Percentiles rank a stretch among this genome's conserved stretches.
Conservation (phyloP, 2,888 invertebrate genomes). For the Zonitis immaculata region DNA sequence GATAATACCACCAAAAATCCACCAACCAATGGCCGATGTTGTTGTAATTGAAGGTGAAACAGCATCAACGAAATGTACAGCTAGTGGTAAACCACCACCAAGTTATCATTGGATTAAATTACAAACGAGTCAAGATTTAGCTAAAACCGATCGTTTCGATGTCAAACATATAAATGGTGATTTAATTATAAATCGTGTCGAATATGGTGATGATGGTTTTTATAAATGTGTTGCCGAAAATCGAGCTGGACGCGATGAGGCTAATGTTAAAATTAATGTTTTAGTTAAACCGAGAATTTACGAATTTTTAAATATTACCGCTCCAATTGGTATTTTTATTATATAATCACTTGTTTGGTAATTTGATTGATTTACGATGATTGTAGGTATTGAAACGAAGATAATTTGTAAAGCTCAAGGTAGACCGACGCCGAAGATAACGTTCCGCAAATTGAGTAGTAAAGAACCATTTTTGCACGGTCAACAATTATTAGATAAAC, state of each 20-base stretch:
- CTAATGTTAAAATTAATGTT: conserved; percentile 62
- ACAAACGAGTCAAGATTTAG: conserved; percentile 66
- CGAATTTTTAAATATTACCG: conserved; percentile 69
- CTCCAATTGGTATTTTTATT: conserved; percentile 52
- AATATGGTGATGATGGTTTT: conserved; percentile 71
- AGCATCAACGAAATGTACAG: conserved; percentile 70
- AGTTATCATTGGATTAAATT: conserved; percentile 79
- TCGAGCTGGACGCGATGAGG: conserved; percentile 67
- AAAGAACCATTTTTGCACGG: conserved; percentile 58
- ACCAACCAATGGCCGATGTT: conserved; percentile 54
- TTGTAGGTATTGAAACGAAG: conserved; percentile 51
- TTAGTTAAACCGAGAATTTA: conserved; percentile 77
- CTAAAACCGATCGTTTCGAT: conserved; percentile 61
- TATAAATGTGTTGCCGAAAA: conserved; percentile 80
- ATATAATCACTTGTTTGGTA: no score
- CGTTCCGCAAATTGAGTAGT: conserved; percentile 72
- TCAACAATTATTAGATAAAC: conserved; percentile 56
- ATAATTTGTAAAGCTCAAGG: conserved; percentile 76
- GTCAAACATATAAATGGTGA: conserved; percentile 69
- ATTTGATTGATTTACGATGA: no score
- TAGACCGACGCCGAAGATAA: conserved; percentile 72
- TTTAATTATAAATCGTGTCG: conserved; percentile 68
- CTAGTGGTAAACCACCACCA: conserved; percentile 80
- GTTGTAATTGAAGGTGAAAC: conserved; percentile 78
- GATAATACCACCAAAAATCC: conserved; percentile 68